These are phyloP conservation scores for Eristalinus aeneus DNA, from an alignment of 2,888 invertebrate species.

Conservation along the genomic window DNA sequence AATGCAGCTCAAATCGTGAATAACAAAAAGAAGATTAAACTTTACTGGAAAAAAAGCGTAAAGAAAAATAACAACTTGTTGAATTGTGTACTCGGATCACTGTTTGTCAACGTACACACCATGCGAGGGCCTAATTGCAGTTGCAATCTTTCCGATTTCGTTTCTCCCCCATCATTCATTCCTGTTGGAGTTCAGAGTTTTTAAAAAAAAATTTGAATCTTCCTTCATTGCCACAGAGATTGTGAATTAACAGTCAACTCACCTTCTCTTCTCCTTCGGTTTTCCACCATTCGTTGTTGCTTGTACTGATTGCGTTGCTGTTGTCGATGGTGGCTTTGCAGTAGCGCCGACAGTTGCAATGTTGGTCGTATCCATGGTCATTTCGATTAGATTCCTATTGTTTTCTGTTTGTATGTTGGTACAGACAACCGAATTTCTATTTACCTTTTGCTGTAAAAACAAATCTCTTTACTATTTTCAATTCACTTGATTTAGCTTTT, in stretches of 20 bases:
- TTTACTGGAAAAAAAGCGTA: neutral
- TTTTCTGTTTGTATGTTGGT: neutral
- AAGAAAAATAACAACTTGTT: constrained; percentile 11
- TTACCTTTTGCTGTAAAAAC: neutral
- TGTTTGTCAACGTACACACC: neutral
- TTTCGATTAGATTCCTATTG: constrained; percentile 25
- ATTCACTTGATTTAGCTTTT: constrained; percentile 2
- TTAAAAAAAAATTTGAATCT: neutral
- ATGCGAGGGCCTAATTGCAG: neutral
- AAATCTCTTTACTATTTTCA: neutral
- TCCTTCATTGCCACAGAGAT: neutral
- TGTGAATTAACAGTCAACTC: constrained; percentile 74
- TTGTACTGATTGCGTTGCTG: constrained; percentile 42
- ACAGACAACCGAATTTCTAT: neutral
- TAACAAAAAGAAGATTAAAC: neutral
- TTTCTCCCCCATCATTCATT: neutral
- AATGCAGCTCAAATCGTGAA: neutral
- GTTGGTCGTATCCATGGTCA: constrained; percentile 69
- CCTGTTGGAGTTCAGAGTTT: neutral
- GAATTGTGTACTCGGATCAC: neutral
- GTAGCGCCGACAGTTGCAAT: constrained; percentile 58
- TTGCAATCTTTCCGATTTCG: neutral
- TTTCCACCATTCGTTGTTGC: constrained; percentile 77
- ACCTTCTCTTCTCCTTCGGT: constrained; percentile 88
- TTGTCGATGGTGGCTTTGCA: constrained; percentile 69